phyloP scores from a whole-genome alignment of 2,888 invertebrate species.

The Cordilura impudica region DNA sequence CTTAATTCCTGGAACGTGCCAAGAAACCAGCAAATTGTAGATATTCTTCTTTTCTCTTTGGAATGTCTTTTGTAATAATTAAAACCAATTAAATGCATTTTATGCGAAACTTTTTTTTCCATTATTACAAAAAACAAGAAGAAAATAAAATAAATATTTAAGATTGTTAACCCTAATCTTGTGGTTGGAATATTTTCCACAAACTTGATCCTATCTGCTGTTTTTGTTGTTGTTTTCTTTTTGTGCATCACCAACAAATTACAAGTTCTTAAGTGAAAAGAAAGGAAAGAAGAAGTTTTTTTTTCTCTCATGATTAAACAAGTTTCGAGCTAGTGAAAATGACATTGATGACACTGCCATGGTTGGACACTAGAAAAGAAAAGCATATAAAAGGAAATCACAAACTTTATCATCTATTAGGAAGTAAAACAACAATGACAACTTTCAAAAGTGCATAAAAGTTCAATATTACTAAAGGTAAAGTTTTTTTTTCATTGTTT shows the following conservation, averaged over 20 bases:
- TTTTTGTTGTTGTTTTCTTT: background rate
- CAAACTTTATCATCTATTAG: conserved; percentile 41
- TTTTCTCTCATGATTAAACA: conserved; percentile 52
- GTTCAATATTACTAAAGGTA: conserved; percentile 34
- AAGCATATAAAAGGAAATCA: conserved; percentile 36
- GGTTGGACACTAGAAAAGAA: conserved; percentile 44
- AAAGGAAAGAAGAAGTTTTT: background rate
- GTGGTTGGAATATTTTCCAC: conserved; percentile 27
- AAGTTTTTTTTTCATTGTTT: conserved; percentile 14
- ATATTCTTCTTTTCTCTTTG: too few relatives aligned
- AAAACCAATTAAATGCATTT: conserved; percentile 46
- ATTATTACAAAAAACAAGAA: conserved; percentile 1
- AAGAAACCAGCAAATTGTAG: background rate
- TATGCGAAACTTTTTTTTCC: conserved; percentile 21
- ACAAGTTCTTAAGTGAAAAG: conserved; percentile 11
- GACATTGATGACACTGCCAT: conserved; percentile 66
- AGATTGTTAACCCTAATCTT: conserved; percentile 34
- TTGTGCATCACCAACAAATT: background rate
- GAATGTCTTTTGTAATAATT: conserved; percentile 4
- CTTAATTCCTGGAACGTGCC: background rate
- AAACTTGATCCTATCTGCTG: conserved; percentile 13
- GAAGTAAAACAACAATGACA: conserved; percentile 42
- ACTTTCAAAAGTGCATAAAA: conserved; percentile 35
- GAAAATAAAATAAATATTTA: too few relatives aligned
- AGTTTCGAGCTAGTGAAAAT: conserved; percentile 62